Evolutionary conservation across 1,140 invertebrate genomes (phyloP), one percentile per base, ranked within the genome.

Genomic region (Bombus difficillimus): DNA sequence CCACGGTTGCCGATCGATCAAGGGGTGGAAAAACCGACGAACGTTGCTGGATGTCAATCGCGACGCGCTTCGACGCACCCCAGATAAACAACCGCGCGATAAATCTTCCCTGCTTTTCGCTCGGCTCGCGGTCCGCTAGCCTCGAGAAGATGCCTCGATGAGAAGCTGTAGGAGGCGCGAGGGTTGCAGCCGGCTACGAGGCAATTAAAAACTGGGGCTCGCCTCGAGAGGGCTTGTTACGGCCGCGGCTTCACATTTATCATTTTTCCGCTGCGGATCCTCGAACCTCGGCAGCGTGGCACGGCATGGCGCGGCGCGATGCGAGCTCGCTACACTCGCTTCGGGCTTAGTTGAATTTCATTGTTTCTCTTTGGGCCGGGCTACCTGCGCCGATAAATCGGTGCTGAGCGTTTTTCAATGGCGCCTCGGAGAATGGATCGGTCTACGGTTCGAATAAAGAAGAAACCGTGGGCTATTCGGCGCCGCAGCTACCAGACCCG

Each of bases 141-240:
- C 0, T 32, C 28, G 69, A 72, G 69, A 72, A 64, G 76, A 62
- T 22, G 75, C 37, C 41, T n/a, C 43, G 71, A 71, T 34, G 68
- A 74, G 82, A 34, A 25, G 34, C 18, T 4, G 34, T 5, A 12
- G n/a, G 39, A 34, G 59, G 64, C 69, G 80, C 69, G 37, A 81
- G 64, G 53, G 62, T 69, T 73, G 76, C 66, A 28, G 59, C 72
- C 80, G 75, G 79, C 82, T 83, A 90, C 90, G 91, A 92, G 93
- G 93, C 92, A 93, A 94, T 94, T 93, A 93, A 94, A 94, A 94
- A 94, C 91, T 93, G 89, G 92, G 90, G 90, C 93, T 93, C 77
- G 90, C 91, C 92, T 93, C 91, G 89, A 93, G 91, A 93, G 91
- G 89, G 89, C 93, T 93, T 93, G 92, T 93, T 93, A 93, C 92